Percentiles rank a stretch among this genome's conserved stretches.
Evolutionary conservation across 2,888 invertebrate genomes (phyloP).

Genomic region (Platypus cylindrus): DNA sequence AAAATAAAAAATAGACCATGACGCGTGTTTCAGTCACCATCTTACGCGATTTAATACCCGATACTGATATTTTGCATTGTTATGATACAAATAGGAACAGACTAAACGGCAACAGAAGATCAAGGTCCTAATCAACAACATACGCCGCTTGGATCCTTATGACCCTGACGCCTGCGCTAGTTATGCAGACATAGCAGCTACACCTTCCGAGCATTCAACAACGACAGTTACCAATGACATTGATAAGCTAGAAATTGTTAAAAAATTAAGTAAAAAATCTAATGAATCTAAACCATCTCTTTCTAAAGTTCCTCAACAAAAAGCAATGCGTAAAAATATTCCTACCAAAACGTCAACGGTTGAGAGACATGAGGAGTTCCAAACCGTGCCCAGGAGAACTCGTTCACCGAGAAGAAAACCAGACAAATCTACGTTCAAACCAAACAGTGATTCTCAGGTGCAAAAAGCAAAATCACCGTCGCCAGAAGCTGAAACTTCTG

Average conservation of each 20-base stretch:
- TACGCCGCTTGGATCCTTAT: constrained; percentile 67
- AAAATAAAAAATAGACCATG: constrained; percentile 16
- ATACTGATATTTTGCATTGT: constrained; percentile 28
- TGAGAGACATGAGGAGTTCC: constrained; percentile 6
- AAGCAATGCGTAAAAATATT: not conserved
- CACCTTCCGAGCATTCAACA: constrained; percentile 37
- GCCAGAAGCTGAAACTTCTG: not conserved
- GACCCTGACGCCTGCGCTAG: constrained; percentile 38
- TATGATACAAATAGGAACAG: constrained; percentile 28
- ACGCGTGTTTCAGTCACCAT: constrained; percentile 34
- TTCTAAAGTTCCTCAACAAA: constrained; percentile 9
- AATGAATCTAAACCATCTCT: not conserved
- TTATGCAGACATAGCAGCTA: constrained; percentile 62
- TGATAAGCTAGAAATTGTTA: too few relatives aligned
- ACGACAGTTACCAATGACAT: too few relatives aligned
- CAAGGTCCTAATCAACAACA: constrained; percentile 56
- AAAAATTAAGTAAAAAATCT: too few relatives aligned
- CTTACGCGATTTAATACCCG: constrained; percentile 21
- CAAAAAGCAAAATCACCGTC: constrained; percentile 3
- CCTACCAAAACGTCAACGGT: not conserved
- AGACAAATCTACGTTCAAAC: constrained; percentile 4
- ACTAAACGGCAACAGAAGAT: constrained; percentile 57
- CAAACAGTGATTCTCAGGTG: constrained; percentile 2
- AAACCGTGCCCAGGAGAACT: constrained; percentile 11
- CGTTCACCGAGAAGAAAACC: constrained; percentile 11